Evolutionary conservation across 2,888 invertebrate genomes (phyloP).

Genomic region (Cerceris rybyensis): DNA sequence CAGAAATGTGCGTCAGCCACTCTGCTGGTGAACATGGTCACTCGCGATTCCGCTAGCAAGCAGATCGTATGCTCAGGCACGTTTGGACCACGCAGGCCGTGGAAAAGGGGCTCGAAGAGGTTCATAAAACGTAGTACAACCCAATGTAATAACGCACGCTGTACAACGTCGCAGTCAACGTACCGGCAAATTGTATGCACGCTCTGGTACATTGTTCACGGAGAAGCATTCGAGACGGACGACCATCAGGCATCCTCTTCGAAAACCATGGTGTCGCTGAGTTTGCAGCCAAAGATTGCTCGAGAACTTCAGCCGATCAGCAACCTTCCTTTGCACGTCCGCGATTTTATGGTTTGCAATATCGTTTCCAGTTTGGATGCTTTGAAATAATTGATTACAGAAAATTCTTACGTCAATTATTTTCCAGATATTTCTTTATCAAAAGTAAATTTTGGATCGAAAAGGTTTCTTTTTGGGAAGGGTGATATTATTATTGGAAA

Average conservation of each 20-base stretch:
- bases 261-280: conserved; percentile 29
- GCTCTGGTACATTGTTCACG: conserved; percentile 73
- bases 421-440: too few species aligned
- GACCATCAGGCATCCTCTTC: conserved; percentile 43
- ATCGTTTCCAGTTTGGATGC: too few species aligned
- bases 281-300: conserved; percentile 29
- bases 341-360: conserved; percentile 10
- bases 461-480: too few species aligned
- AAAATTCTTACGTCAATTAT: too few species aligned
- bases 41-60: conserved; percentile 73
- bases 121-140: conserved; percentile 71
- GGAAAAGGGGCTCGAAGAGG: conserved; percentile 60
- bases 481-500: too few species aligned
- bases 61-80: conserved; percentile 80
- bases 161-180: conserved; percentile 68
- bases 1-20: conserved; percentile 2
- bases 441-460: too few species aligned
- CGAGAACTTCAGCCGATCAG: conserved; percentile 57
- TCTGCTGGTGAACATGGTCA: conserved; percentile 34
- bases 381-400: too few species aligned
- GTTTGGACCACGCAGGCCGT: conserved; percentile 74
- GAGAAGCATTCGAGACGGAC: conserved; percentile 59
- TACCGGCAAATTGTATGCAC: conserved; percentile 77
- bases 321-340: conserved; percentile 65
- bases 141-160: conserved; percentile 70